Evolutionary conservation across 2,888 invertebrate genomes (phyloP), one percentile per base, ranked within the genome.

Genomic region (Tetragonula carbonaria): DNA sequence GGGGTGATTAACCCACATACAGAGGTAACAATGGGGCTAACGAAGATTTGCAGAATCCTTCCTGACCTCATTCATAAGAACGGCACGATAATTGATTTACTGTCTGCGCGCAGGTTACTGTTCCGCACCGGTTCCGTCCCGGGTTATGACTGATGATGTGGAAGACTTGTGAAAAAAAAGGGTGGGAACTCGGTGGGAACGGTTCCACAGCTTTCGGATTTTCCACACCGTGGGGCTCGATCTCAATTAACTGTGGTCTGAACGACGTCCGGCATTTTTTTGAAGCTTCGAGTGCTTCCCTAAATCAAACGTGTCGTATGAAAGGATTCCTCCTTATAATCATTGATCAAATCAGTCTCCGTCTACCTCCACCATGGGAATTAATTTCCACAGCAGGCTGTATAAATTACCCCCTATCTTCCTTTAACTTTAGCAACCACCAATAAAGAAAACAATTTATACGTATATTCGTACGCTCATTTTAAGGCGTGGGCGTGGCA

Each of bases 1-100:
- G 33, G 33, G 38, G 86, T 83, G 86, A 89, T 89, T 89, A 88
- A 89, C 87, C 87, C 74, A 87, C 86, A 86, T 88, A 72, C 75
- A 28, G 57, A 18, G 74, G 78, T 67, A 78, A 88, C 88, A 88
- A 88, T 88, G 74, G 82, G 50, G 67, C 80, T 88, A 88, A 88
- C 87, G 88, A 88, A 88, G 86, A 87, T 85, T 88, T 66, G 67
- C 80, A 83, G 83, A 79, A 78, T 74, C 68, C 80, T 68, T 66
- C 67, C 78, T 67, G 85, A 68, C 82, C 86, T 74, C 59, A 50
- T 83, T 86, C 82, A n/a, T 74, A 63, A 53, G 33, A 73, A 51
- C 55, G 55, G 45, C 66, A 78, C 71, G 75, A 83, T 85, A 82
- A 86, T 80, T 83, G 85, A 86, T 86, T 85, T 76, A 85, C 80